Base-by-base conservation (phyloP, 1,140 invertebrate species). In the Pentalonia nigronervosa region DNA sequence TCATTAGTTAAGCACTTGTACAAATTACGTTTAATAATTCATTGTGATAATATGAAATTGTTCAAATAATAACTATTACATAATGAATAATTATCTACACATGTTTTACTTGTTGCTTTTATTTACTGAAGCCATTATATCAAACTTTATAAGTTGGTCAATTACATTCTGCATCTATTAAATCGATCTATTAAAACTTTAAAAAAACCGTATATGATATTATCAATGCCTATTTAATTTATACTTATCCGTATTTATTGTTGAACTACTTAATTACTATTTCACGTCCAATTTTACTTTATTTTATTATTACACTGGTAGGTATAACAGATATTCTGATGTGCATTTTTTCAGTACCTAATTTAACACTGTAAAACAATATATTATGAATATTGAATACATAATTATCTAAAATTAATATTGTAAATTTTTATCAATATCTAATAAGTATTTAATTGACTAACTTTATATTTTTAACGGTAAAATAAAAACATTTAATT, bases 141-240 rank as follows among this genome's bases (percentile, higher is more conserved):
- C 14, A n/a, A 86, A 86, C 25, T 41, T 47, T 86, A 86, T 48
- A 47, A 86, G 84, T n/a, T 47, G 84, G 84, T 86, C 25, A 86
- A n/a, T 14, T n/a, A 7, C 41, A 45, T n/a, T 30, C 30, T 14
- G n/a, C 30, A 67, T 30, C 60, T 14, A 67, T n/a, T 67, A n/a
- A 4, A n/a, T 14, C n/a, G 60, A 17, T 14, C 14, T 34, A 17
- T n/a, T n/a, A 34, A n/a, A n/a, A 76, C n/a, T 17, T n/a, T n/a
- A n/a, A n/a, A 7, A n/a, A 76, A 67, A 60, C 30, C 14, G 2
- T n/a, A 14, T 67, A 67, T 67, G 4, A 60, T 60, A 14, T 67
- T n/a, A 4, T 67, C 6, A 30, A 67, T 67, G 4, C 41, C 41
- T 1, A n/a, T n/a, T 76, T 4, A 6, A n/a, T n/a, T 9, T 17